Evolutionary conservation across 2,113 vertebrate genomes (phyloP).

Genomic region (Macrotis lagotis): DNA sequence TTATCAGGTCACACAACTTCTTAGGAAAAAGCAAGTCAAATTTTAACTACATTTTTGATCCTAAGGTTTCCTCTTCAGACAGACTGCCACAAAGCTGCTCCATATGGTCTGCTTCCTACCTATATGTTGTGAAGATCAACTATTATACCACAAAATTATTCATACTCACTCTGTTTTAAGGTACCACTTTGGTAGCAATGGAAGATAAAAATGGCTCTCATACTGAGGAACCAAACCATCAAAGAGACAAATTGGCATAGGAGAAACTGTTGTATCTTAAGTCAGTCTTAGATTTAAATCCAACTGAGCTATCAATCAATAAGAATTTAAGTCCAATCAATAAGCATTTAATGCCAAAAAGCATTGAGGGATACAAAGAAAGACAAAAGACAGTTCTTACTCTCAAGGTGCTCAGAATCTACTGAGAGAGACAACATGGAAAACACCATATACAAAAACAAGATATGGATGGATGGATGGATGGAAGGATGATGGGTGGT

Average conservation of each 20-base stretch:
- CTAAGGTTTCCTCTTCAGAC: not conserved
- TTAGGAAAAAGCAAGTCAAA: not conserved
- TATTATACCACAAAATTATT: not conserved
- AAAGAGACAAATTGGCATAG: not conserved
- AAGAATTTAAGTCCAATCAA: too few species aligned
- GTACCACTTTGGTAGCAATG: not conserved
- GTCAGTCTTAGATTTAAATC: not conserved
- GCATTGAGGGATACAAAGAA: not conserved
- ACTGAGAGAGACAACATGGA: too few species aligned
- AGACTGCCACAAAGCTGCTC: not conserved
- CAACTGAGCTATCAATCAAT: not conserved
- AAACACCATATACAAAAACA: not conserved
- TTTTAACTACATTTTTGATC: not conserved
- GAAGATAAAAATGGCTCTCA: not conserved
- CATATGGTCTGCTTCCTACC: not conserved
- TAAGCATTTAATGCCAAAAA: not conserved
- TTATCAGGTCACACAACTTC: not conserved
- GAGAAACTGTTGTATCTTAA: not conserved
- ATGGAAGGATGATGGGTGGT: too few species aligned
- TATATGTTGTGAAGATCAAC: too few species aligned
- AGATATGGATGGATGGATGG: not conserved
- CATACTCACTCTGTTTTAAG: not conserved
- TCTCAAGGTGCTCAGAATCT: not conserved
- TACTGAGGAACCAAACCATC: not conserved
- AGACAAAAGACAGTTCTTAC: not conserved